A percentile compares a stretch with the other conserved stretches of the same genome.
Evolutionary conservation across 2,113 vertebrate species (phyloP).

Genomic region (Condylura cristata): DNA sequence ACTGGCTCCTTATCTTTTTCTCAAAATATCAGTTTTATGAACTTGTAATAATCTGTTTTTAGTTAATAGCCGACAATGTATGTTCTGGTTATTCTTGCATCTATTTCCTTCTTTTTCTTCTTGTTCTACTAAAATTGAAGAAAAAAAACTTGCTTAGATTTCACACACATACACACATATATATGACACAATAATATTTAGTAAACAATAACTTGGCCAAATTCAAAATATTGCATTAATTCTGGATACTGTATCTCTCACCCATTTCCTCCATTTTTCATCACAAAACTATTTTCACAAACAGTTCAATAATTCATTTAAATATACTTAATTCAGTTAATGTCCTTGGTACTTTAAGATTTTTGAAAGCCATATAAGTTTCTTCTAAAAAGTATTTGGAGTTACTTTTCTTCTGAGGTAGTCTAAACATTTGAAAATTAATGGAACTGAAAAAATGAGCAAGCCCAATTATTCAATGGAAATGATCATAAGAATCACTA

Average conservation of each 20-base stretch:
- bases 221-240: background rate
- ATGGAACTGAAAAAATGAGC: background rate
- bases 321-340: background rate
- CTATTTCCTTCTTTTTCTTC: background rate
- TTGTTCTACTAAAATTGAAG: background rate
- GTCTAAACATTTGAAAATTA: background rate
- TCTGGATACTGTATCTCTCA: background rate
- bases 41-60: background rate
- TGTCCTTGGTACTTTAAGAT: background rate
- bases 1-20: background rate
- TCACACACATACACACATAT: background rate
- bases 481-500: background rate
- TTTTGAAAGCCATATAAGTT: background rate
- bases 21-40: background rate
- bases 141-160: rapidly evolving
- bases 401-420: background rate
- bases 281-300: no score
- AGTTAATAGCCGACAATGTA: background rate
- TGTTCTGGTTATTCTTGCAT: background rate
- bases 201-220: background rate
- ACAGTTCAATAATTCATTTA: background rate
- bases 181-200: background rate
- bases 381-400: background rate
- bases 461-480: background rate
- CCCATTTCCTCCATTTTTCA: no score